phyloP scores from a whole-genome alignment of 2,888 invertebrate genomes.

The Protophormia terraenovae region DNA sequence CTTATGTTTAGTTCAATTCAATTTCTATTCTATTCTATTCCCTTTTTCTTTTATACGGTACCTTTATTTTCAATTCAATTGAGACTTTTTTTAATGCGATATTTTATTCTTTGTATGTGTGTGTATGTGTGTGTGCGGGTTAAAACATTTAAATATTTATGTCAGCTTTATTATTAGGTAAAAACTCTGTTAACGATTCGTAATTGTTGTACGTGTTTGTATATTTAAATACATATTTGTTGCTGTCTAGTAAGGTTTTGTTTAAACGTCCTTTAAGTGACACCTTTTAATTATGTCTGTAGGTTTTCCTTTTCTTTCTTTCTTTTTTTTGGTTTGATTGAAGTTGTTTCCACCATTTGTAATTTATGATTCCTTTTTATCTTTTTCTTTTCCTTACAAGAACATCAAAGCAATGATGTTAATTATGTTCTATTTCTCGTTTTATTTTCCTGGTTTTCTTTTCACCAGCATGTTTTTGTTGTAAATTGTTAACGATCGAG shows the following conservation, averaged over 20 bases:
- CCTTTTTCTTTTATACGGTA: no score
- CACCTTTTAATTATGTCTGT: slow-evolving; percentile 66
- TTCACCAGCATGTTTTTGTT: not conserved
- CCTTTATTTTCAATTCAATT: slow-evolving; percentile 9
- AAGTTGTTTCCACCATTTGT: slow-evolving; percentile 22
- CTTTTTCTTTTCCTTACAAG: slow-evolving; percentile 9
- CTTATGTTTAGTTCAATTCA: not conserved
- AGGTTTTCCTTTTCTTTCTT: no score
- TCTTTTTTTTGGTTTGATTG: slow-evolving; percentile 35
- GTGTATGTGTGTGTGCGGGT: not conserved
- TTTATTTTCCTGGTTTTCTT: no score
- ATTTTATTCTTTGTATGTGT: not conserved
- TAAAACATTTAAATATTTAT: slow-evolving; percentile 47
- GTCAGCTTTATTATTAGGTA: slow-evolving; percentile 52
- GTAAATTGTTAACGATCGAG: not conserved
- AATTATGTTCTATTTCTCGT: slow-evolving; percentile 49
- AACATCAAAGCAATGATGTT: slow-evolving; percentile 42
- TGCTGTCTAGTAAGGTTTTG: slow-evolving; percentile 17
- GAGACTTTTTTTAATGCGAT: not conserved
- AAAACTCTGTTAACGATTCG: slow-evolving; percentile 15
- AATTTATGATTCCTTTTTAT: slow-evolving; percentile 60
- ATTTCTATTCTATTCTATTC: not conserved
- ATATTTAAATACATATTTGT: not conserved
- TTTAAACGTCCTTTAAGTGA: slow-evolving; percentile 56
- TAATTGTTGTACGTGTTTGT: slow-evolving; percentile 22